These are phyloP conservation scores for Amaurobius ferox DNA, from an alignment of 2,888 invertebrate genomes.

Conservation along the genomic window DNA sequence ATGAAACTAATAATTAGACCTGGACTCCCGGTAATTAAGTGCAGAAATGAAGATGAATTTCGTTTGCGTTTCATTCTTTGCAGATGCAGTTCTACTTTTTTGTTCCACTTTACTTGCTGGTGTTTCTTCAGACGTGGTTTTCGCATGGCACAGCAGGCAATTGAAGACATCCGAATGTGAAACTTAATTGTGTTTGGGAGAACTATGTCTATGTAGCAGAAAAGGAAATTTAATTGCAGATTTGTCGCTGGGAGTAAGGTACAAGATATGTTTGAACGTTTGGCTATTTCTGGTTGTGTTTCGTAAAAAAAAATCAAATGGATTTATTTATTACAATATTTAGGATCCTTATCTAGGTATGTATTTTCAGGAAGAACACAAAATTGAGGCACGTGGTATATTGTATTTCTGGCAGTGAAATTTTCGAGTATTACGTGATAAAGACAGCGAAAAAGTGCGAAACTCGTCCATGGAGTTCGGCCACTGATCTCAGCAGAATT, in stretches of 20 bases:
- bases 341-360: too few species aligned
- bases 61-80: background rate
- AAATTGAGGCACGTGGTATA: too few species aligned
- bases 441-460: too few species aligned
- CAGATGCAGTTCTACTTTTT: background rate
- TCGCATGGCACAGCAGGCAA: background rate
- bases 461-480: too few species aligned
- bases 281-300: too few species aligned
- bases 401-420: too few species aligned
- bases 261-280: too few species aligned
- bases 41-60: conserved; percentile 5
- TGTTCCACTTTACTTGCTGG: background rate
- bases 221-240: background rate
- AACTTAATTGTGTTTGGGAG: background rate
- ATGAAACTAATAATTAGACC: conserved; percentile 2
- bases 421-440: too few species aligned
- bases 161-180: background rate
- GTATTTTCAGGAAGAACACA: too few species aligned
- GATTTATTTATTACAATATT: too few species aligned
- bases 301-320: too few species aligned
- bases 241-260: background rate
- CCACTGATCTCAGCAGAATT: too few species aligned
- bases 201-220: background rate
- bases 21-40: background rate
- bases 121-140: background rate